A percentile compares a stretch with the other conserved stretches of the same genome.
These are phyloP conservation scores for Apotomis turbidana DNA, from an alignment of 2,888 invertebrate genomes.

Conservation along the genomic window DNA sequence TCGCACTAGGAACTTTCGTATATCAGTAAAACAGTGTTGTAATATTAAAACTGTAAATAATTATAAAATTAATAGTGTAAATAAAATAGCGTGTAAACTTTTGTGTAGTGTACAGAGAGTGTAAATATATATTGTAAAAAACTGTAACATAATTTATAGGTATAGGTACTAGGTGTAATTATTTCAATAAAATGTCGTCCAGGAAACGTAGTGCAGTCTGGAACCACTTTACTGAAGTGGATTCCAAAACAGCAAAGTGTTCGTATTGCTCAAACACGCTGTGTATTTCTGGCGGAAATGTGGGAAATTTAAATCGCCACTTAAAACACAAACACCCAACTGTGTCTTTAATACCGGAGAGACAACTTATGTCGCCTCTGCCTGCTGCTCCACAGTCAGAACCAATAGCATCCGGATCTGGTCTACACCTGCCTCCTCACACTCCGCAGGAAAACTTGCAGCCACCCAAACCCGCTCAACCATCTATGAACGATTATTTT, in stretches of 20 bases:
- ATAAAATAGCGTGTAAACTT: neutral
- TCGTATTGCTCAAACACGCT: slow-evolving; percentile 33
- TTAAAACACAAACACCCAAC: slow-evolving; percentile 38
- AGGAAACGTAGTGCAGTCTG: slow-evolving; percentile 35
- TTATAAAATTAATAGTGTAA: too few relatives aligned
- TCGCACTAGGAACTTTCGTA: too few relatives aligned
- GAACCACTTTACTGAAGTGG: slow-evolving; percentile 35
- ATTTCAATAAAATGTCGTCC: neutral
- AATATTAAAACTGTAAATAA: too few relatives aligned
- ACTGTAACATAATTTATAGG: too few relatives aligned
- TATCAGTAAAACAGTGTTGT: too few relatives aligned
- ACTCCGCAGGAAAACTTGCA: neutral
- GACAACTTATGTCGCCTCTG: slow-evolving; percentile 3
- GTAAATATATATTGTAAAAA: neutral
- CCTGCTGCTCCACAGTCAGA: neutral
- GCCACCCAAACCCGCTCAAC: neutral
- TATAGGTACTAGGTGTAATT: too few relatives aligned
- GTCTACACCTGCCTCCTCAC: too few relatives aligned
- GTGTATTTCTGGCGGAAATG: slow-evolving; percentile 36
- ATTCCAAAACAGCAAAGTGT: slow-evolving; percentile 34
- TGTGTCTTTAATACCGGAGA: slow-evolving; percentile 8
- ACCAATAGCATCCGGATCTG: neutral
- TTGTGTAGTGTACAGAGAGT: neutral
- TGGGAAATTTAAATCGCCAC: slow-evolving; percentile 39
- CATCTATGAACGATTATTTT: neutral